A percentile compares a stretch with the other conserved stretches of the same genome.
phyloP scores from a whole-genome alignment of 2,797 vertebrate species.

The Rousettus madagascariensis region DNA sequence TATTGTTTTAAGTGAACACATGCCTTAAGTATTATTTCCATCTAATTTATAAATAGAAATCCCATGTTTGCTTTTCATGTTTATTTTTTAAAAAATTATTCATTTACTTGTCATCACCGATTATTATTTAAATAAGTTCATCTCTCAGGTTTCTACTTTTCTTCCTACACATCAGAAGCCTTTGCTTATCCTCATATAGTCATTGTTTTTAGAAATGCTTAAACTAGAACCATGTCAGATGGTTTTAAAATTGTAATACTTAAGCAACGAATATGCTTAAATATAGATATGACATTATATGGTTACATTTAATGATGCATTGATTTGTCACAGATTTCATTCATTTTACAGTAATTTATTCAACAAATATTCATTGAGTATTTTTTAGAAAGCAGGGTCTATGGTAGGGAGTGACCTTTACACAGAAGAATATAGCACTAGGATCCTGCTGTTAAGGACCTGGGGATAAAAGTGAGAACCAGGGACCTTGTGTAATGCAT shows the following conservation, averaged over 20 bases:
- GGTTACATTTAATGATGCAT: background rate
- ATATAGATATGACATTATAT: background rate
- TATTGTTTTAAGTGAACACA: constrained; percentile 12
- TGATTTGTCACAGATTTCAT: background rate
- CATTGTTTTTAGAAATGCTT: background rate
- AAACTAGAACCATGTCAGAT: background rate
- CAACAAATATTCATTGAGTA: background rate
- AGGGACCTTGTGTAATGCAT: background rate
- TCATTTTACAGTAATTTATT: background rate
- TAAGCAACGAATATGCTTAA: background rate
- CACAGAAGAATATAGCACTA: background rate
- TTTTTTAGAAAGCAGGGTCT: background rate
- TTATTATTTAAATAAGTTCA: background rate
- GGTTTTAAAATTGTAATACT: background rate
- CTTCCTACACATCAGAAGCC: background rate
- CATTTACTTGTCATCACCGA: background rate
- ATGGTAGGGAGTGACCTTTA: background rate
- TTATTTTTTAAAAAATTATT: background rate
- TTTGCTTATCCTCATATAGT: background rate
- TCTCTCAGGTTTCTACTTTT: background rate
- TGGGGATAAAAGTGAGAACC: background rate
- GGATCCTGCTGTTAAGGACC: background rate
- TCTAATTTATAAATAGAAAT: constrained; percentile 20
- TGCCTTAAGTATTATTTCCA: background rate
- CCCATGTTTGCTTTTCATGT: background rate